Evolutionary conservation across 2,797 vertebrate genomes (phyloP), one percentile per base, ranked within the genome.

Genomic region (Melanotaenia boesemani): DNA sequence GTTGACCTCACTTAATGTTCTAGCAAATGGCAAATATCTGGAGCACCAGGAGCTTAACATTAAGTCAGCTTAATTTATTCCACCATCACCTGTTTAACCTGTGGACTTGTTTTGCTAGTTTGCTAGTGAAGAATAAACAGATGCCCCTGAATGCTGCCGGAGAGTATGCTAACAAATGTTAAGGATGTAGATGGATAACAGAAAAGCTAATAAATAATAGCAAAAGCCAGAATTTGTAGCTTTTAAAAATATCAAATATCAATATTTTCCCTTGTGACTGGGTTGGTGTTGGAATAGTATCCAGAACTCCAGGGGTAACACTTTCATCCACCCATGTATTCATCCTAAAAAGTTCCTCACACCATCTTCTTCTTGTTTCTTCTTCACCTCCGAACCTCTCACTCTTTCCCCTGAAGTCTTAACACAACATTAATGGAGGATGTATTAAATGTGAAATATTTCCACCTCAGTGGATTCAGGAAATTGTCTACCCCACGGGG

Each of bases 381-480:
- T 55, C 54, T 61, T 44, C 61, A 79, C 62, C 57, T 74, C 74
- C 64, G 57, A 76, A 80, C 70, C 63, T 65, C 39, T 68, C 55
- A 60, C 67, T 57, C 48, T 46, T 71, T 64, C 78, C 72, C 84
- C 82, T 86, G 82, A 90, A 76, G 85, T 88, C 69, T 70, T 71
- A 66, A 70, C 67, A 88, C 92, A 86, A 87, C 84, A 84, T 28
- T 61, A 80, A 79, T 46, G 61, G 84, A 86, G 81, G 83, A 80
- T 83, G 77, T 88, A 91, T 91, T 91, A 92, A 92, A 93, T 86
- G 83, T 86, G 83, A 93, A 92, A 89, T 91, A 81, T 92, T 93
- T 93, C 91, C 92, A 91, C 92, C 92, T 91, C 86, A 84, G 80
- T 86, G 83, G 83, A 92, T 91, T 90, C 86, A 88, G 88, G 85